Base-by-base conservation (phyloP, 2,113 vertebrate species). In the Silurus asotus region DNA sequence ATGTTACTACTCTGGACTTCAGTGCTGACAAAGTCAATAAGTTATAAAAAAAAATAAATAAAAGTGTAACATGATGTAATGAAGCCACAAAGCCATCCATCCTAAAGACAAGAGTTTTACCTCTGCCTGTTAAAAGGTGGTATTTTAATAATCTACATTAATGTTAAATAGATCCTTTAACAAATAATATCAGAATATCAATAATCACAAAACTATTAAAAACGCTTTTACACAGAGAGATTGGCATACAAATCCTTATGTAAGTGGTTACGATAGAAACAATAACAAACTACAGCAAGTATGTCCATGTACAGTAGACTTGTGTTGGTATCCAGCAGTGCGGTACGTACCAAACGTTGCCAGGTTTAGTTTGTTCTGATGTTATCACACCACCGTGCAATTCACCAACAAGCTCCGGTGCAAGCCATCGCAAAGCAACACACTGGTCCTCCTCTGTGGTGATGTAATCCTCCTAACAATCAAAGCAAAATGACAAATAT, bases 331-430 rank as follows among this genome's bases (percentile, higher is more conserved):
- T 51, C 23, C 48, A 49, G n/a, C 19, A 74, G 45, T 11, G 7
- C 23, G 19, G 48, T 84, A 96, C 97, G 48, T 96, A 99, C 98
- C 98, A 99, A 93, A 99, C 96, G 88, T 99, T 98, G 89, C 97
- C 96, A 86, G 96, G 94, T 89, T 98, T 98, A 59, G 96, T 97
- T 87, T 97, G 97, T 78, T 98, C 98, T 93, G 97, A 93, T 59
- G 96, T 95, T 86, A 99, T 92, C 23, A 99, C 92, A 25, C 96
- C 96, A 86, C 98, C 97, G 89, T 97, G 97, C 84, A 97, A 97
- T 89, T 96, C 97, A 4, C 96, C 97, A 77, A 99, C 93, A 91
- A 99, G 94, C 87, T 99, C 98, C 28, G 98, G 98, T 87, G 98
- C 97, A 90, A 96, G 96, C 98, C 98, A 99, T 84, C 98, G 96